Conservation (phyloP, 2,888 invertebrate genomes). For the Noctua janthina region DNA sequence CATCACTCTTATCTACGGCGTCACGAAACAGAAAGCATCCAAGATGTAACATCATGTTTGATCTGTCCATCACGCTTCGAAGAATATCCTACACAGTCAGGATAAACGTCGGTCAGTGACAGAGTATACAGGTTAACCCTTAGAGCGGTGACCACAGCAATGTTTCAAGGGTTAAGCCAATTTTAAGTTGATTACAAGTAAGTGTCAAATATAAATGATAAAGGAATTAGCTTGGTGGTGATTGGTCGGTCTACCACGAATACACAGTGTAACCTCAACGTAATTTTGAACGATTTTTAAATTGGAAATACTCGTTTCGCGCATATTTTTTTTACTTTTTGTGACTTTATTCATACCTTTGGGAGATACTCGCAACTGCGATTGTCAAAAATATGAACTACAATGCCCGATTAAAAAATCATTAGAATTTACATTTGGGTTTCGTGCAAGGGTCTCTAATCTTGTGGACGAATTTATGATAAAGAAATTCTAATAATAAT, state of each 20-base stretch:
- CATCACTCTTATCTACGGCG: not conserved
- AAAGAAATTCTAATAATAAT: slow-evolving; percentile 12
- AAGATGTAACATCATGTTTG: slow-evolving; percentile 30
- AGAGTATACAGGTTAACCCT: not conserved
- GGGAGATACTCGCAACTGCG: not conserved
- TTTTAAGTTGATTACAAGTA: slow-evolving; percentile 27
- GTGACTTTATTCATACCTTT: not conserved
- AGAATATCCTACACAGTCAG: not conserved
- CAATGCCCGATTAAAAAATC: not conserved
- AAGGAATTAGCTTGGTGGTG: not conserved
- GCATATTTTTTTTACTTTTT: not conserved
- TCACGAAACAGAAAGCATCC: slow-evolving; percentile 11
- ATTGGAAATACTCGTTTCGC: not conserved
- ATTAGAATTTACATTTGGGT: not conserved
- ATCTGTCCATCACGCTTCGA: slow-evolving; percentile 19
- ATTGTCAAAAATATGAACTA: not conserved
- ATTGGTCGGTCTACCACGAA: not conserved
- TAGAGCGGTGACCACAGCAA: slow-evolving; percentile 13
- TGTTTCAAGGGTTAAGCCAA: slow-evolving; percentile 1
- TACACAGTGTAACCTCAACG: not conserved
- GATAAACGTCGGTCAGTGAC: slow-evolving; percentile 38
- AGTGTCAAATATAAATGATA: slow-evolving; percentile 29
- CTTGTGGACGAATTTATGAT: not conserved
- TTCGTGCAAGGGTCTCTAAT: not conserved
- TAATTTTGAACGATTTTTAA: not conserved